phyloP scores from a whole-genome alignment of 2,113 vertebrate genomes.

The Podarcis muralis region DNA sequence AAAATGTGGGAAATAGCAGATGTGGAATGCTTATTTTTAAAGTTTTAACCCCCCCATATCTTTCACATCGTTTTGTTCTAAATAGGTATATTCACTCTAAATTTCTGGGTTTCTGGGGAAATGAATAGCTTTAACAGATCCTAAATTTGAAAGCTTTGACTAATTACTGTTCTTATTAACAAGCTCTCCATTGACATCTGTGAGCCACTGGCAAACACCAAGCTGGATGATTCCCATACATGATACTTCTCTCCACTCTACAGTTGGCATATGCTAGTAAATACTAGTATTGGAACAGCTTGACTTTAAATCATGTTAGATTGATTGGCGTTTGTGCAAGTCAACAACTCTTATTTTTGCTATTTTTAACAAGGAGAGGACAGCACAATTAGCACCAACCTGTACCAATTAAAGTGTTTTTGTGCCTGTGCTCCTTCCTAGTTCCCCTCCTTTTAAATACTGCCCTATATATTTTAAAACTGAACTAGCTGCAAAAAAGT shows the following conservation, averaged over 20 bases:
- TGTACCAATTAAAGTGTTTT: neutral
- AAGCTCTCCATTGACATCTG: constrained; percentile 20
- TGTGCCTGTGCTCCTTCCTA: neutral
- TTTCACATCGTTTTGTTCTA: neutral
- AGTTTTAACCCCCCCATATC: neutral
- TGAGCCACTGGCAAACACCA: neutral
- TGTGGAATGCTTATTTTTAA: constrained; percentile 15
- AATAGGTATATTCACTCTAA: neutral
- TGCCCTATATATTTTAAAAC: constrained; percentile 3
- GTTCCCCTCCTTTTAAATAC: neutral
- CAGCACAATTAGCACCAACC: neutral
- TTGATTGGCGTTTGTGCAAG: constrained; percentile 27
- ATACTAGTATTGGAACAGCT: constrained; percentile 35
- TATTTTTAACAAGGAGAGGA: constrained; percentile 22
- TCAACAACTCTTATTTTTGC: constrained; percentile 30
- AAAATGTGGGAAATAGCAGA: neutral
- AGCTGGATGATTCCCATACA: constrained; percentile 11
- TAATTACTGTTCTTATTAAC: constrained; percentile 17
- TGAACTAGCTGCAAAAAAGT: neutral
- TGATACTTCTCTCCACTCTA: neutral
- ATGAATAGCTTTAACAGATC: constrained; percentile 7
- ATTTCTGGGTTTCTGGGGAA: constrained; percentile 12
- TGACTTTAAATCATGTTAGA: constrained; percentile 43
- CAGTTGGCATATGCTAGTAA: constrained; percentile 1
- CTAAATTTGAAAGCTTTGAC: neutral